Evolutionary conservation across 1,140 invertebrate genomes (phyloP), one percentile per base, ranked within the genome.

Genomic region (Pentalonia nigronervosa): DNA sequence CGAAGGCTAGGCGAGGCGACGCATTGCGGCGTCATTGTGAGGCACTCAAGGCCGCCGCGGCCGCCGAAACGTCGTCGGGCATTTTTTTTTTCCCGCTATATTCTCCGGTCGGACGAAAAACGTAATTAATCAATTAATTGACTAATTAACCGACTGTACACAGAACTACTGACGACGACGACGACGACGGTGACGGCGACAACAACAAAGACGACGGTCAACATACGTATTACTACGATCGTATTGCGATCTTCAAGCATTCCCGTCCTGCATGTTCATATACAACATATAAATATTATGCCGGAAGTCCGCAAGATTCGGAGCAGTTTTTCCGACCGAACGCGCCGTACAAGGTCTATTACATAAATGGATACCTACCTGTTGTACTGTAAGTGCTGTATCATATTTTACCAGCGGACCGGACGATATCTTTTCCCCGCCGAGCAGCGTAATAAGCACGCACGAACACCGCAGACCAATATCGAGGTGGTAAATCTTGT

Each of bases 41-140:
- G 30, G 36, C 41, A 9, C 25, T n/a, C 84, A 47, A 86, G 84
- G 84, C 45, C 36, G 84, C 83, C 34, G 23, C 7, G 81, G 81
- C 83, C 84, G 84, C 45, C 41, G 84, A 47, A 47, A 86, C 84
- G 84, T 86, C 45, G 84, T 86, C 84, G 45, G 45, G 41, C 25
- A 41, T 86, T 47, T 41, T 41, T 41, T 41, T 86, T 47, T 47
- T 25, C 20, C 30, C 25, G 14, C 36, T 14, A 30, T n/a, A 30
- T 17, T 30, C 41, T 86, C 11, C 45, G 84, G 23, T 86, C 84
- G 25, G 45, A 86, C 25, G 25, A 86, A 86, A 86, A 86, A 45
- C 36, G 41, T 86, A 86, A 86, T 86, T 86, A 86, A 86, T 86
- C 47, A 86, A 86, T 86, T 86, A 86, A 86, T 86, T 86, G 41